Percentiles rank a stretch among this genome's conserved stretches.
These are phyloP conservation scores for Thinocorus orbignyianus DNA, from an alignment of 2,113 vertebrate genomes.

Conservation along the genomic window DNA sequence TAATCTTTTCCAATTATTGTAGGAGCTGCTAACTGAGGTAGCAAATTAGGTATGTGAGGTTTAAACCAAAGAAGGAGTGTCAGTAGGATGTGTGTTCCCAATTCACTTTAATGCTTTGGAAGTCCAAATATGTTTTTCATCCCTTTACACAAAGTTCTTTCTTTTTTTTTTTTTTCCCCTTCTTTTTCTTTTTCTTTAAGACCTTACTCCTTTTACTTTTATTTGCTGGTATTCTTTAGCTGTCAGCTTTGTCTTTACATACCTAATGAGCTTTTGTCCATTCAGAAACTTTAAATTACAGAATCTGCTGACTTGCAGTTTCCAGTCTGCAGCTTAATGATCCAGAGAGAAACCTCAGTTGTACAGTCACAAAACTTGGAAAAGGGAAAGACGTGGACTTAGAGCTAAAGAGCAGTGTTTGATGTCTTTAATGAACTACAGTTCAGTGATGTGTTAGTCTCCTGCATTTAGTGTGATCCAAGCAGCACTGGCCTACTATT, in stretches of 20 bases:
- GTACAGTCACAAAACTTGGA: background rate
- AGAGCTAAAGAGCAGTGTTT: background rate
- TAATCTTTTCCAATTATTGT: constrained; percentile 22
- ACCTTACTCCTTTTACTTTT: background rate
- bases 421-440: constrained; percentile 5
- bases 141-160: background rate
- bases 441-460: background rate
- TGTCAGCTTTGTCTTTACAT: constrained; percentile 29
- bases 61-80: background rate
- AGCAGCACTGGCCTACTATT: constrained; percentile 1
- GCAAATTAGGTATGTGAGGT: background rate
- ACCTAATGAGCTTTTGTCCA: constrained; percentile 28
- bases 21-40: constrained; percentile 2
- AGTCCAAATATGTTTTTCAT: background rate
- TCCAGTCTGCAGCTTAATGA: constrained; percentile 19
- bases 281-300: constrained; percentile 43
- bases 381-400: background rate
- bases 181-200: background rate
- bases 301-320: constrained; percentile 44
- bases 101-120: background rate
- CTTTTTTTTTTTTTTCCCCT: background rate
- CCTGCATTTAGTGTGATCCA: background rate
- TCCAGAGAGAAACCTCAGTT: constrained; percentile 34
- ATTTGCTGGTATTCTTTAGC: background rate
- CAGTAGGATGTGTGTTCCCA: background rate